These are phyloP conservation scores for Macrosoma leucophasiata DNA, from an alignment of 2,888 invertebrate genomes.

Conservation along the genomic window DNA sequence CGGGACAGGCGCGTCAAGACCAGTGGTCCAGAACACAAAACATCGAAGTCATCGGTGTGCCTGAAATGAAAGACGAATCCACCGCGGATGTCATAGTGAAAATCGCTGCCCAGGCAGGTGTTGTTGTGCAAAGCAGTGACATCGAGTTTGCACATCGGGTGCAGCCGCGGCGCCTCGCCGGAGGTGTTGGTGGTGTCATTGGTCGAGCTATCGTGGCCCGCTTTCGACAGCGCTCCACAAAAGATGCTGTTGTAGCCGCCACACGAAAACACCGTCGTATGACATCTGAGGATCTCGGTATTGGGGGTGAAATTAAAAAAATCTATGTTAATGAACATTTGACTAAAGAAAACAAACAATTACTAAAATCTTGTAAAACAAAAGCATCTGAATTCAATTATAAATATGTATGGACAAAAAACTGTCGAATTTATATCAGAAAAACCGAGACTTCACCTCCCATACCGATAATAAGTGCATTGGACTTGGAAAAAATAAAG, in stretches of 20 bases:
- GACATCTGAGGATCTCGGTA: conserved; percentile 2
- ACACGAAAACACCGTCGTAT: conserved; percentile 3
- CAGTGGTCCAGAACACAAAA: conserved; percentile 18
- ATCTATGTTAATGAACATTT: conserved; percentile 11
- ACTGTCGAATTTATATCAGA: conserved; percentile 8
- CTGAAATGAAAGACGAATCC: conserved; percentile 11
- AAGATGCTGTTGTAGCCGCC: conserved; percentile 7
- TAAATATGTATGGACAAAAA: conserved; percentile 12
- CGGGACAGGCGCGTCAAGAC: conserved; percentile 4
- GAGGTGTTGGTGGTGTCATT: conserved; percentile 1
- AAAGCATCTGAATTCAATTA: conserved; percentile 6
- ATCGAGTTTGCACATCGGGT: conserved; percentile 18
- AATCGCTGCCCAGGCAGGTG: conserved; percentile 9
- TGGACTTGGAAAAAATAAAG: conserved; percentile 1
- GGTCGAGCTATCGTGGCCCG: conserved; percentile 5
- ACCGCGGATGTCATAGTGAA: conserved; percentile 8
- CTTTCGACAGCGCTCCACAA: conserved; percentile 3
- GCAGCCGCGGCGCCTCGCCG: conserved; percentile 5
- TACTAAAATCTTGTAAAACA: conserved; percentile 4
- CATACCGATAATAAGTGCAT: background rate
- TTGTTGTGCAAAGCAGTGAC: conserved; percentile 7
- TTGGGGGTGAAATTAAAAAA: conserved; percentile 4
- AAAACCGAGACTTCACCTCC: conserved; percentile 9
- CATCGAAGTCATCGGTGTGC: conserved; percentile 15
- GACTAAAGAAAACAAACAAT: conserved; percentile 9